Base-by-base conservation (phyloP, 2,888 invertebrate species). In the Sarcophaga rosellei region DNA sequence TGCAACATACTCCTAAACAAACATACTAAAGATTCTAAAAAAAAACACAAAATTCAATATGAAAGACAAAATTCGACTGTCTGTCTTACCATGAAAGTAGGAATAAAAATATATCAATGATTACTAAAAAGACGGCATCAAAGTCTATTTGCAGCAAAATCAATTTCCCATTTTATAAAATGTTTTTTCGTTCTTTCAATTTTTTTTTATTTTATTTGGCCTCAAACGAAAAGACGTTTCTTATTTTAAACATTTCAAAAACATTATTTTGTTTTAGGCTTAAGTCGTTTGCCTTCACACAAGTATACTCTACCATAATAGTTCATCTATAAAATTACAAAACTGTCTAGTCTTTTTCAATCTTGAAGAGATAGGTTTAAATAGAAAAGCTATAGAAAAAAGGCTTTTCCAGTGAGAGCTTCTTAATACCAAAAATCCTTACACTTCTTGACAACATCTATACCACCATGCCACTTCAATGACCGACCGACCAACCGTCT, bases 261-360 rank as follows among this genome's bases (percentile, higher is more conserved):
- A 73, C 63, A 53, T 53, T 77, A 79, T 66, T 69, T 74, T 53
- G 61, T 84, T 53, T 75, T 78, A 84, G 81, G 86, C 84, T 86
- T 86, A 80, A 63, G 53, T 61, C 17, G 10, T 45, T 72, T 65
- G 12, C 21, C 6, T 23, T 66, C 6, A 53, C 57, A 4, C 57
- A 11, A 35, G 20, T 65, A 53, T 81, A 44, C 47, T 72, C 44
- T 15, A 66, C 17, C 21, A 11, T n/a, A 77, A 35, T 23, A 68
- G 12, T 68, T 68, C 83, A 69, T 73, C 73, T 53, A 45, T 86
- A 59, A 78, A 81, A 84, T 78, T 65, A 70, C 70, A 8, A 57
- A 86, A 81, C 59, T 83, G 86, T 86, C 86, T 84, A 77, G 84
- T 86, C 70, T 77, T 70, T 23, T 76, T 80, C 68, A 63, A 78